Evolutionary conservation across 2,888 invertebrate genomes (phyloP).

Genomic region (Ennomos quercinarius): DNA sequence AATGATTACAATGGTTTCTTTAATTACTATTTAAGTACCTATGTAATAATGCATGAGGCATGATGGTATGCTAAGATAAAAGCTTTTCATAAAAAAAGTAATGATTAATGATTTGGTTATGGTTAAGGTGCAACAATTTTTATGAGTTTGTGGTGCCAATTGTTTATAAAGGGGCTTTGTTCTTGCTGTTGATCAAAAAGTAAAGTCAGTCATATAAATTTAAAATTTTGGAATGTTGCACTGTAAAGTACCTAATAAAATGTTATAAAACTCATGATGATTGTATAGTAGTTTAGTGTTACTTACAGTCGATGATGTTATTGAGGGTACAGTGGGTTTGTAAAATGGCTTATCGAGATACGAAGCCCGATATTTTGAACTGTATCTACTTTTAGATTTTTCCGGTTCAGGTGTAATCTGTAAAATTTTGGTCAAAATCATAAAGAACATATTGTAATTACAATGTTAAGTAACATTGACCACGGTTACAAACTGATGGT

Average conservation of each 20-base stretch:
- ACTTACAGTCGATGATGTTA: constrained; percentile 84
- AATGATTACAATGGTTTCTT: no score
- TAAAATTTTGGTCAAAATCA: constrained; percentile 49
- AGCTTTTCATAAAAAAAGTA: constrained; percentile 22
- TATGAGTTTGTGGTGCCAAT: constrained; percentile 65
- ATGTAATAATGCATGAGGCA: no score
- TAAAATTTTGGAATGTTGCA: constrained; percentile 43
- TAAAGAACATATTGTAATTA: constrained; percentile 19
- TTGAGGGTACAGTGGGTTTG: constrained; percentile 87
- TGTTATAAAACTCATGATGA: constrained; percentile 21
- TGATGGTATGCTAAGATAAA: not conserved
- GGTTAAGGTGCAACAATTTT: constrained; percentile 43
- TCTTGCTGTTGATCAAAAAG: constrained; percentile 30
- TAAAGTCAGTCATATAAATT: constrained; percentile 18
- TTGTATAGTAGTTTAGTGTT: constrained; percentile 43
- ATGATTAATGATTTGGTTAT: constrained; percentile 33
- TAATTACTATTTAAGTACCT: no score
- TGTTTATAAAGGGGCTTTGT: constrained; percentile 81
- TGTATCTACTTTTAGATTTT: constrained; percentile 83
- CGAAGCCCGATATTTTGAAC: constrained; percentile 85
- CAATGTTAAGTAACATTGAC: constrained; percentile 2
- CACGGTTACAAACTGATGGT: not conserved
- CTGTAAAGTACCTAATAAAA: constrained; percentile 26
- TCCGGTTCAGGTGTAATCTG: constrained; percentile 77
- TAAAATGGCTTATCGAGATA: constrained; percentile 85